Base-by-base conservation (phyloP, 2,797 vertebrate species). In the Erethizon dorsatum region DNA sequence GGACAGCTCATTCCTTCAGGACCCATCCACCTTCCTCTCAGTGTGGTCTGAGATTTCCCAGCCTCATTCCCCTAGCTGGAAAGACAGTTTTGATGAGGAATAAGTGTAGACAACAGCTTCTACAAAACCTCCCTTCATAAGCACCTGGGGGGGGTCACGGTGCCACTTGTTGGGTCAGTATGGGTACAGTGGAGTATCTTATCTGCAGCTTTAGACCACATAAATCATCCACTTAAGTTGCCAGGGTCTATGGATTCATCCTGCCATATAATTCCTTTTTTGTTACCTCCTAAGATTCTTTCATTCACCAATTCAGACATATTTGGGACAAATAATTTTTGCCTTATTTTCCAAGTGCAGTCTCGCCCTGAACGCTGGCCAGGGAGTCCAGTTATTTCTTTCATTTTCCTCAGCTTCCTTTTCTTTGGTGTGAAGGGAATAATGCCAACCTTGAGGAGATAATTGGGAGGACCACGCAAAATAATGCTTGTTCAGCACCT, bases 11-110 rank as follows among this genome's bases (percentile, higher is more conserved):
- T 78, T 77, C 56, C 86, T 84, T 95, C 6, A 79, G 67, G 61
- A 67, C 1, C 9, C 26, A 33, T n/a, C 22, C 37, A 12, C 18
- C 3, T 4, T 71, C 28, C 83, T 93, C 7, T 80, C n/a, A 80
- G 11, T 89, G 90, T 87, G 41, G 73, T 83, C 88, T 92, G 78
- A 90, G 88, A 90, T 65, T 78, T 10, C 41, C 9, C 89, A 84
- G 20, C 77, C 28, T 22, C 15, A 84, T 59, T 69, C 18, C 56
- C 31, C 75, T 54, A 50, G 54, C 54, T 93, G 41, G 37, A 86
- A 69, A 47, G 18, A 50, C 41, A 5, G 22, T 89, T 91, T 83
- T 59, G 52, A 54, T 89, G 83, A 61, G 6, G 65, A 85, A 61
- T 69, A 88, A 88, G 3, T 26, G 6, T 28, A n/a, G 6, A 41